Percentiles rank a stretch among this genome's conserved stretches.
Conservation (phyloP, 2,888 invertebrate genomes). For the Mythimna loreyi region DNA sequence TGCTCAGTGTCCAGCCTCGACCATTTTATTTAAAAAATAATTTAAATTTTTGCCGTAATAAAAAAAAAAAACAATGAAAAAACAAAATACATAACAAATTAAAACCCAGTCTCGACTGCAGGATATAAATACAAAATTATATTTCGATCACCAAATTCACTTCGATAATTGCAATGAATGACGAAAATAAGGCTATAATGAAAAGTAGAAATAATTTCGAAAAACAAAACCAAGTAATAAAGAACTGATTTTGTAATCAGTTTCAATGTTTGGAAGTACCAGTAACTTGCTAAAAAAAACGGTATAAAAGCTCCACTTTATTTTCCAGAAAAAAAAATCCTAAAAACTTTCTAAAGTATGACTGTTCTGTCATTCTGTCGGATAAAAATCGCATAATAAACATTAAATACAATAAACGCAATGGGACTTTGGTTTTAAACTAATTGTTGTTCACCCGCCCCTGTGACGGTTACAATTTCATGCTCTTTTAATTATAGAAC, state of each 20-base stretch:
- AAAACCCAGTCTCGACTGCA: not conserved
- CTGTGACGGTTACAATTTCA: conserved; percentile 72
- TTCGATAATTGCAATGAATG: conserved; percentile 13
- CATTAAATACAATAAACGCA: conserved; percentile 67
- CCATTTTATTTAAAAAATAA: not conserved
- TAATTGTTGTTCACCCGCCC: conserved; percentile 70
- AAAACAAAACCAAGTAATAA: too few relatives aligned
- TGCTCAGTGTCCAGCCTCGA: too few relatives aligned
- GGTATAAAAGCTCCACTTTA: conserved; percentile 8
- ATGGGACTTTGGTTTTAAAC: conserved; percentile 69
- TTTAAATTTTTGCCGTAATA: not conserved
- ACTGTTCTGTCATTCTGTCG: conserved; percentile 36
- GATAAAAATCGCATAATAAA: conserved; percentile 64
- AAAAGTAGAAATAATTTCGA: not conserved
- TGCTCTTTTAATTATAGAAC: conserved; percentile 74
- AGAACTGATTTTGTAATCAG: too few relatives aligned
- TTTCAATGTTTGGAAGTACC: too few relatives aligned
- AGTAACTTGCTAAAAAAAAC: too few relatives aligned
- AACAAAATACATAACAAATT: not conserved
- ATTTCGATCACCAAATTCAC: not conserved
- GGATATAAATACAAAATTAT: not conserved
- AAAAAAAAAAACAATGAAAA: not conserved
- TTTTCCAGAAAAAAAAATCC: too few relatives aligned
- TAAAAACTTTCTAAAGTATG: conserved; percentile 37
- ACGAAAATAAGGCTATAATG: not conserved